Conservation (phyloP, 1,140 invertebrate genomes). For the Drosophila sulfurigaster region DNA sequence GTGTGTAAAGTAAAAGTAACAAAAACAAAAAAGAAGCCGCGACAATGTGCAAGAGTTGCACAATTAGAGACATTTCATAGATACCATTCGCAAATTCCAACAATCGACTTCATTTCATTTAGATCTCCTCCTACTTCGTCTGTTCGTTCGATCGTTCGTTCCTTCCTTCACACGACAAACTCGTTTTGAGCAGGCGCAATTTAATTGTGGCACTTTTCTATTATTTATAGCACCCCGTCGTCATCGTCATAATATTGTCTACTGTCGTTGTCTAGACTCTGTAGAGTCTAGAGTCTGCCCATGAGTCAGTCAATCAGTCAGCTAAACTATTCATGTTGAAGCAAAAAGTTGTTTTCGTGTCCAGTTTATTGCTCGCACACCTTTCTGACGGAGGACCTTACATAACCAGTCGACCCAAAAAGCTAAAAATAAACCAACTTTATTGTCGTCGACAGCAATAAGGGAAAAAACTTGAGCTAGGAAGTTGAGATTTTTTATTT, state of each 20-base stretch:
- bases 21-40: conserved; percentile 67
- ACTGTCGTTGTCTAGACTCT: not conserved
- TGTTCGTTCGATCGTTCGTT: not conserved
- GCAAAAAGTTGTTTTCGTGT: conserved; percentile 34
- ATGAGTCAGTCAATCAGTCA: conserved; percentile 36
- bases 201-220: conserved; percentile 58
- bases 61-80: conserved; percentile 69
- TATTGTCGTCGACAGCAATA: not conserved
- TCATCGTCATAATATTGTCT: conserved; percentile 6
- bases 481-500: not conserved
- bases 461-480: conserved; percentile 6
- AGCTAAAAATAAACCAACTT: conserved; percentile 23
- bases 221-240: conserved; percentile 8
- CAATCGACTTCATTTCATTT: conserved; percentile 53
- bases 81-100: conserved; percentile 66
- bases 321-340: conserved; percentile 2
- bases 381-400: conserved; percentile 35
- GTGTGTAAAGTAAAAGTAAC: conserved; percentile 44
- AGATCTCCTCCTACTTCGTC: not conserved
- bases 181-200: conserved; percentile 41
- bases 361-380: conserved; percentile 36
- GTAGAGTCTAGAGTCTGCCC: conserved; percentile 14
- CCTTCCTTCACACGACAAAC: conserved; percentile 28
- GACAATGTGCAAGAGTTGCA: conserved; percentile 58
- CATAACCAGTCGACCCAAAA: conserved; percentile 41